Conservation (phyloP, 2,888 invertebrate species). For the Steinernema carpocapsae region DNA sequence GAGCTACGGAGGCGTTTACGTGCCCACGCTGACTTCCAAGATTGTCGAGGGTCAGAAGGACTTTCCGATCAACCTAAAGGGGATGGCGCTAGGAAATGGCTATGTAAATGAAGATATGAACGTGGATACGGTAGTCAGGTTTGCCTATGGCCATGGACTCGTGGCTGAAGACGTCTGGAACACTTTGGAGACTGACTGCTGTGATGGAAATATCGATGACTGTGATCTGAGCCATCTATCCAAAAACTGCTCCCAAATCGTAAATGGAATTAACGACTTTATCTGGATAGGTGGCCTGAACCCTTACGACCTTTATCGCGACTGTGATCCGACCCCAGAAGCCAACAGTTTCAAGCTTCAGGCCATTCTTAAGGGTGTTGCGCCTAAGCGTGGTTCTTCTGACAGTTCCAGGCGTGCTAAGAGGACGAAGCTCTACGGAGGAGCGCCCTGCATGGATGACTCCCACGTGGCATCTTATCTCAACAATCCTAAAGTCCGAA, state of each 20-base stretch:
- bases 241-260: conserved; percentile 54
- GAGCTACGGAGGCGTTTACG: conserved; percentile 71
- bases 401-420: neutral
- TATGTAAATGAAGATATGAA: conserved; percentile 67
- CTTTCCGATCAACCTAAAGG: conserved; percentile 67
- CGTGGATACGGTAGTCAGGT: conserved; percentile 67
- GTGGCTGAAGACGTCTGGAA: conserved; percentile 67
- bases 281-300: conserved; percentile 67
- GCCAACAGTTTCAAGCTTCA: conserved; percentile 57
- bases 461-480: conserved; percentile 63
- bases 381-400: conserved; percentile 2
- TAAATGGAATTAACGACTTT: conserved; percentile 67
- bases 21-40: conserved; percentile 71
- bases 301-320: conserved; percentile 58
- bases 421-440: conserved; percentile 35
- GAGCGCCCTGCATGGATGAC: conserved; percentile 66
- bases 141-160: conserved; percentile 68
- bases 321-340: conserved; percentile 62
- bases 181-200: conserved; percentile 62
- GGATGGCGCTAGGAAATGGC: conserved; percentile 69
- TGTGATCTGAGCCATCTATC: conserved; percentile 61
- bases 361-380: conserved; percentile 43
- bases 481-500: conserved; percentile 58
- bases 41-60: conserved; percentile 69
- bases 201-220: conserved; percentile 63